Evolutionary conservation across 2,113 vertebrate species (phyloP), one percentile per base, ranked within the genome.

Genomic region (Mustelus asterias): DNA sequence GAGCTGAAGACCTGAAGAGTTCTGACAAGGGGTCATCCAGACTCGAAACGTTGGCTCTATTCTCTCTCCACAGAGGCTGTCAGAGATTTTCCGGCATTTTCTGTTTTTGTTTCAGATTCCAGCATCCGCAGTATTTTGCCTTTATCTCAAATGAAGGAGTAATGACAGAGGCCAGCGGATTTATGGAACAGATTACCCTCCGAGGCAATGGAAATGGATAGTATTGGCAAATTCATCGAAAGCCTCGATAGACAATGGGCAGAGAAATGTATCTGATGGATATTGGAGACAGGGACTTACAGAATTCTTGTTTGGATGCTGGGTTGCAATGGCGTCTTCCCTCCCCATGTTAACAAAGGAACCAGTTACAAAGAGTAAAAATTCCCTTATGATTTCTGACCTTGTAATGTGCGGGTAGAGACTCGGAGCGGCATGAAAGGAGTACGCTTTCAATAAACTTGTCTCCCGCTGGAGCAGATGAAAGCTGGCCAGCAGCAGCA

Each of bases 351-450:
- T 83, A 20, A 83, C 80, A 83, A 83, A 92, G 9, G 88, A 92
- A 29, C 63, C 58, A 63, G 58, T 60, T 60, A 92, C 54, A 92
- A 63, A 8, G 65, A 94, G 24, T 3, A 26, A 44, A 67, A 44
- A 48, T 70, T 94, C 29, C 37, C 65, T 69, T 44, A n/a, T 94
- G 18, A 70, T 94, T 94, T 48, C 67, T 69, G 65, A 69, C 48
- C 86, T 94, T 94, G 63, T 94, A 37, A 94, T 67, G 5, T 94
- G 63, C 90, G n/a, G 88, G 33, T 94, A 94, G 65, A 94, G 22
- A 72, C 22, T 70, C 65, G 2, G 37, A 94, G 33, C 10, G 33
- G 65, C 65, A 44, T 33, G 14, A 69, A 94, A 69, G 67, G 93
- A 72, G 22, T 22, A 16, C 16, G 9, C 60, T 65, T 29, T 63